Base-by-base conservation (phyloP, 2,888 invertebrate species). In the Eristalis intricaria region DNA sequence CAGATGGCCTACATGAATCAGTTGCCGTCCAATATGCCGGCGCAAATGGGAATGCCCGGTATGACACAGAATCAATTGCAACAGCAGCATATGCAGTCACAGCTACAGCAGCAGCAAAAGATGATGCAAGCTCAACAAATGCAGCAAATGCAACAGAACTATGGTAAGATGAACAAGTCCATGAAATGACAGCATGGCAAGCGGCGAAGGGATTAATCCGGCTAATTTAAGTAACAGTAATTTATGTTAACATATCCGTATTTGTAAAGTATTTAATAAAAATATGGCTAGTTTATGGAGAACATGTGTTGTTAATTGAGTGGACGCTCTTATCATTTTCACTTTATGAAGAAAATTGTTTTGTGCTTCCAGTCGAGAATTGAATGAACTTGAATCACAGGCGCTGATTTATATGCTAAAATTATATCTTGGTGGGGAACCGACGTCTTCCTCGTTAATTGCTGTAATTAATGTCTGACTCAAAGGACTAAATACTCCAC, bases 111-210 rank as follows among this genome's bases (percentile, higher is more conserved):
- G 73, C 91, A 90, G 61, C 92, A 92, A 74, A 91, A 91, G 89
- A 90, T 91, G 88, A 90, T 93, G 85, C 93, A 93, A 80, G 92
- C 92, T 11, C 93, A 93, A 83, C 93, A 94, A 89, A 92, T 94
- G 91, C 94, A 94, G 84, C 95, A 96, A 90, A 93, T 94, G 92
- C 95, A 88, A 92, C 95, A 88, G 61, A 86, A 83, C 66, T 88
- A 88, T 13, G 84, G 84, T 13, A 88, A 88, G 61, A 81, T 88
- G 81, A 88, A 74, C 23, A 88, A 88, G 38, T 5, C 68, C 4
- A 88, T 94, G 90, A 95, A 95, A 84, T 87, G 87, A 87, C 79
- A 50, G 50, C 58, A 69, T n/a, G 43, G 50, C 10, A n/a, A 56
- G 23, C 56, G 61, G 19, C 70, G 29, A 29, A 61, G 22, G 1